A percentile compares a stretch with the other conserved stretches of the same genome.
phyloP scores from a whole-genome alignment of 2,797 vertebrate genomes.

The Nannoperca australis region DNA sequence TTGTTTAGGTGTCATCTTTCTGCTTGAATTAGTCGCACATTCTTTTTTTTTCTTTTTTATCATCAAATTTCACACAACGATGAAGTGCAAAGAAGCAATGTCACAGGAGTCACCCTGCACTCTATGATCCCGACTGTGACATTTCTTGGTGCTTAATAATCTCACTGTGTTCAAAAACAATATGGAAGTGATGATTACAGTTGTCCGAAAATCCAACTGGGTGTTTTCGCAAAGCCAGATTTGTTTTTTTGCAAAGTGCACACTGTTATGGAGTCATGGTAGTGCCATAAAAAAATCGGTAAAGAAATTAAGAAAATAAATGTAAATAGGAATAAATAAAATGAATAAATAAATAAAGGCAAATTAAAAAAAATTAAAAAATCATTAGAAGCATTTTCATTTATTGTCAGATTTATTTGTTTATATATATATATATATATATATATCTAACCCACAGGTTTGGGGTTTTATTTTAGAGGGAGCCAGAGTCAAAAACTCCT shows the following conservation, averaged over 20 bases:
- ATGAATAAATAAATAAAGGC: too few species aligned
- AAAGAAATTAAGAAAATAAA: too few species aligned
- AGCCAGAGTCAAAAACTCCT: background rate
- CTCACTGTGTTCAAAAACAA: slow-evolving; percentile 4
- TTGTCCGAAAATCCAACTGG: background rate
- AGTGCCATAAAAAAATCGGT: too few species aligned
- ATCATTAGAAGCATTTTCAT: too few species aligned
- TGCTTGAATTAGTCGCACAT: background rate
- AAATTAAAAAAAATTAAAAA: too few species aligned
- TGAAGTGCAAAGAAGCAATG: background rate
- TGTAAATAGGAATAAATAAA: too few species aligned
- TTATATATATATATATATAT: too few species aligned
- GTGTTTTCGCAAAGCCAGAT: background rate
- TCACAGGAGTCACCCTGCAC: background rate
- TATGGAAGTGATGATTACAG: background rate
- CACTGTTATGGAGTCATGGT: too few species aligned
- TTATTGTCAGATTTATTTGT: too few species aligned
- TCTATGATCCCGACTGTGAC: background rate
- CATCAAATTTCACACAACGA: background rate
- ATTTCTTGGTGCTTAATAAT: background rate
- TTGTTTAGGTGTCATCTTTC: background rate
- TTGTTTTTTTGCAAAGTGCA: too few species aligned
- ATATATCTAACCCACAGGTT: background rate
- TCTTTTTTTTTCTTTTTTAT: background rate
- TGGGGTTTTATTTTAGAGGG: background rate